Conservation (phyloP, 1,140 invertebrate species). For the Papilio dardanus region DNA sequence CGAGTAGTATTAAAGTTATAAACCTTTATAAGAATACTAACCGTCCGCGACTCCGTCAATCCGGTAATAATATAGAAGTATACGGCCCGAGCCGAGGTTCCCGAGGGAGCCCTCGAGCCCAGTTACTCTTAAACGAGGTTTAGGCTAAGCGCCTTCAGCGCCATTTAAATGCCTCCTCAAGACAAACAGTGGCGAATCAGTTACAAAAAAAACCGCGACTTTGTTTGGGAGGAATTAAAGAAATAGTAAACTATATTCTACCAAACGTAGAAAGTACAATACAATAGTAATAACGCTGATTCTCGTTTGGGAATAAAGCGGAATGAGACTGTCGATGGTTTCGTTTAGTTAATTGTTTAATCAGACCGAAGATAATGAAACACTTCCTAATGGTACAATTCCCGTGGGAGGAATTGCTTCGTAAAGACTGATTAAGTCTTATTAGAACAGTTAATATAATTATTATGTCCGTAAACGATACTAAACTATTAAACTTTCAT, state of each 20-base stretch:
- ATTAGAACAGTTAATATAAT: background rate
- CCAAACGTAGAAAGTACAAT: too few species aligned
- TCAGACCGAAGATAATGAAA: background rate
- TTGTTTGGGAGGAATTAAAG: too few species aligned
- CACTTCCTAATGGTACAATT: background rate
- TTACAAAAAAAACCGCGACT: too few species aligned
- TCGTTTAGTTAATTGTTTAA: background rate
- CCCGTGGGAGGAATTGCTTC: constrained; percentile 8
- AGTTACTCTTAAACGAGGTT: too few species aligned
- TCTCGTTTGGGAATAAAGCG: background rate
- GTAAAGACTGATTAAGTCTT: background rate
- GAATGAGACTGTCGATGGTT: background rate
- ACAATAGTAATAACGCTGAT: too few species aligned
- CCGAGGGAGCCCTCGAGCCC: too few species aligned
- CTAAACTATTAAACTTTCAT: background rate
- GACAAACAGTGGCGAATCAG: too few species aligned
- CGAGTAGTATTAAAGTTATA: background rate
- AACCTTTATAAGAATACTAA: background rate
- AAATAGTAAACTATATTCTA: background rate
- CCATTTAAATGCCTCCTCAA: too few species aligned
- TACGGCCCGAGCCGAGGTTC: too few species aligned
- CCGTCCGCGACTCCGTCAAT: too few species aligned
- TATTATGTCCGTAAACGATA: background rate
- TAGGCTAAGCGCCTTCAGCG: too few species aligned
- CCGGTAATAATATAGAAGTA: too few species aligned